Base-by-base conservation (phyloP, 2,888 invertebrate genomes). In the Silvanus unidentatus region DNA sequence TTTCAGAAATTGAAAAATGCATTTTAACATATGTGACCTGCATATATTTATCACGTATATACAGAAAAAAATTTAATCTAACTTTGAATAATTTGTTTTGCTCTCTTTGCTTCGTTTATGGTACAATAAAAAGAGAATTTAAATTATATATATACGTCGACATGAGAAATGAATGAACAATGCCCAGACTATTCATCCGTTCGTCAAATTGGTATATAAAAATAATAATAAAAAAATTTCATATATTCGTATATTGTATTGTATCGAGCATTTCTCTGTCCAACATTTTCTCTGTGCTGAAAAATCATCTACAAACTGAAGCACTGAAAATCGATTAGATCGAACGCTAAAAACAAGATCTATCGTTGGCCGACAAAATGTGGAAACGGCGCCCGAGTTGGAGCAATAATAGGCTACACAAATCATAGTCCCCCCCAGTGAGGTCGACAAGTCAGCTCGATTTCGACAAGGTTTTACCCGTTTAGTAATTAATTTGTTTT, bases 401-500 rank as follows among this genome's bases (percentile, higher is more conserved):
- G 51, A 46, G 51, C 58, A 55, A 57, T 58, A 58, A 53, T 51
- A 48, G 50, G 46, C 48, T 50, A 53, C 64, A 67, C 67, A 67
- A 68, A 68, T 67, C 68, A 67, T 65, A 62, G 57, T 62, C 60
- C 56, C 60, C 60, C 57, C 60, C 57, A 59, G 60, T 58, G 59
- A 54, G 62, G 60, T 60, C 63, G 65, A 65, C 66, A 65, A 60
- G 62, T 59, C 64, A 60, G 62, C 58, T 62, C 65, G 64, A 63
- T 65, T 64, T 68, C 65, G 67, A 68, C 63, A 63, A 63, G 60
- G 64, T 62, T 60, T 64, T 64, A 61, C 60, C 65, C 55, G 62
- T 61, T 63, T 60, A 57, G 67, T 69, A 69, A 69, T 69, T 69
- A 69, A 69, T 68, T 63, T 62, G 68, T 68, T 69, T 69, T 67